Evolutionary conservation across 2,797 vertebrate genomes (phyloP).

Genomic region (Otolemur crassicaudatus): DNA sequence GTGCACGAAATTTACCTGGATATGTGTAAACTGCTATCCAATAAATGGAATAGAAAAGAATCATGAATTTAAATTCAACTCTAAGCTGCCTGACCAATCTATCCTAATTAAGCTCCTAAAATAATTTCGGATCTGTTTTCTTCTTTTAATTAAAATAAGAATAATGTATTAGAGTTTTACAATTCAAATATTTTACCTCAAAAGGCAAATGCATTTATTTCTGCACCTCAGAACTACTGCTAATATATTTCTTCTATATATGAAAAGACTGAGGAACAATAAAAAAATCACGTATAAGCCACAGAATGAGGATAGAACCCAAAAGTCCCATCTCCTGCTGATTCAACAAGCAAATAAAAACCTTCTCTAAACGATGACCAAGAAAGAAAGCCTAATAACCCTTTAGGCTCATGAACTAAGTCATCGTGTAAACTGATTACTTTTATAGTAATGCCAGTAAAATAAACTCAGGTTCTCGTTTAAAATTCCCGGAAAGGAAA

Average conservation of each 20-base stretch:
- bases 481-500: constrained; percentile 42
- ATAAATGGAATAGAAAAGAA: background rate
- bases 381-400: constrained; percentile 41
- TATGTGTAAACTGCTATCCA: background rate
- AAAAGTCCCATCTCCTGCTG: constrained; percentile 17
- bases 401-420: background rate
- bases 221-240: background rate
- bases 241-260: constrained; percentile 13
- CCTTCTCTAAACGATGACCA: constrained; percentile 6
- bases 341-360: constrained; percentile 56
- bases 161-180: background rate
- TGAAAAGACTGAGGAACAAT: background rate
- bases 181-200: background rate
- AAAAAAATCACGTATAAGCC: background rate
- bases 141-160: constrained; percentile 57
- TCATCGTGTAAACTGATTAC: background rate
- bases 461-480: background rate
- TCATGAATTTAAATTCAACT: constrained; percentile 43
- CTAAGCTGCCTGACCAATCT: constrained; percentile 11
- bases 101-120: constrained; percentile 53
- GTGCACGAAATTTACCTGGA: background rate
- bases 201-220: constrained; percentile 10
- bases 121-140: background rate
- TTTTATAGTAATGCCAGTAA: background rate
- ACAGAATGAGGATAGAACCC: background rate